These are phyloP conservation scores for Drosophila birchii DNA, from an alignment of 2,888 invertebrate species.

Conservation along the genomic window DNA sequence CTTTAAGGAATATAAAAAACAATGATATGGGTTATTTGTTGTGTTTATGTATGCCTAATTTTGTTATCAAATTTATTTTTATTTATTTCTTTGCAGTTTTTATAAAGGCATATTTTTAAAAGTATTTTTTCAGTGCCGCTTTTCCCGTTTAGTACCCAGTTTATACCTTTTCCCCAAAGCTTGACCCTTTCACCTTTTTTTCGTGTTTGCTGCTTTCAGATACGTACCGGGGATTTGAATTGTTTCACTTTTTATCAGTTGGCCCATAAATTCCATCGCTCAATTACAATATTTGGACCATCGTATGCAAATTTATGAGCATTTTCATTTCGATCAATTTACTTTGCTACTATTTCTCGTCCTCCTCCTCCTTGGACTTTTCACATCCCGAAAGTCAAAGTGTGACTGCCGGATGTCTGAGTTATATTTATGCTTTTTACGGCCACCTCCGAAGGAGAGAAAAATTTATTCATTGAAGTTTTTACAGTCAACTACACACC, in stretches of 20 bases:
- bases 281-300: slow-evolving; percentile 61
- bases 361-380: not conserved
- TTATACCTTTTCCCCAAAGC: slow-evolving; percentile 13
- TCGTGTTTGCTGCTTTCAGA: not conserved
- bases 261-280: slow-evolving; percentile 68
- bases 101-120: too few species aligned
- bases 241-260: slow-evolving; percentile 39
- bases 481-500: slow-evolving; percentile 81
- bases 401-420: slow-evolving; percentile 50
- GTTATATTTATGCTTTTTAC: slow-evolving; percentile 75
- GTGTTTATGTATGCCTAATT: not conserved
- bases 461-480: slow-evolving; percentile 82
- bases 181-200: slow-evolving; percentile 17
- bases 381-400: slow-evolving; percentile 1
- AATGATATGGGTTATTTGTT: not conserved
- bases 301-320: slow-evolving; percentile 74
- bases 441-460: slow-evolving; percentile 30
- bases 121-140: not conserved
- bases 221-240: slow-evolving; percentile 13
- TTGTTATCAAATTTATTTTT: not conserved
- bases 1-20: not conserved
- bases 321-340: slow-evolving; percentile 76
- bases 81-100: not conserved
- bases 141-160: not conserved
- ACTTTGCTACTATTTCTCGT: slow-evolving; percentile 50